These are phyloP conservation scores for Aphelinus certus DNA, from an alignment of 1,140 invertebrate species.

Conservation along the genomic window DNA sequence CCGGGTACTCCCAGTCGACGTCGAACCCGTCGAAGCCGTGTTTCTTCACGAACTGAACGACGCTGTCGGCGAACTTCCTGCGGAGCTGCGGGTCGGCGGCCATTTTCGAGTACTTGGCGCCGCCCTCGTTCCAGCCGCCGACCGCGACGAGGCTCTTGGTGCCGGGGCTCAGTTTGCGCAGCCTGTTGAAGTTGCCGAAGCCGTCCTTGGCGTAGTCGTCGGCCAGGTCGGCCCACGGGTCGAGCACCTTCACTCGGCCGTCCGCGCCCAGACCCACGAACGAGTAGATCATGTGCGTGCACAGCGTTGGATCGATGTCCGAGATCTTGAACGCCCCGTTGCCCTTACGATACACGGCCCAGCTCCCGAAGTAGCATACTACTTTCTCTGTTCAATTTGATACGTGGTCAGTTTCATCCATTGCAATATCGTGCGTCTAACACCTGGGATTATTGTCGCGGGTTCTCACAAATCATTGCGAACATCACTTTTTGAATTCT, in stretches of 20 bases:
- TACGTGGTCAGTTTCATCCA: too few species aligned
- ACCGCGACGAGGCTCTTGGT: slow-evolving; percentile 77
- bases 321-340: slow-evolving; percentile 70
- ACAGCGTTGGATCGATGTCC: slow-evolving; percentile 75
- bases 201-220: slow-evolving; percentile 50
- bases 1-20: slow-evolving; percentile 65
- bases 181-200: slow-evolving; percentile 63
- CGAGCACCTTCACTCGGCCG: slow-evolving; percentile 58
- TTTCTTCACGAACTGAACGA: slow-evolving; percentile 44
- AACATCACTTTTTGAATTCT: too few species aligned
- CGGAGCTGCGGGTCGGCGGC: slow-evolving; percentile 38
- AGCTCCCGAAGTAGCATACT: slow-evolving; percentile 79
- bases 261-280: slow-evolving; percentile 72
- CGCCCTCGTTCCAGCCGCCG: slow-evolving; percentile 83
- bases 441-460: too few species aligned
- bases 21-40: slow-evolving; percentile 61
- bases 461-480: too few species aligned
- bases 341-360: slow-evolving; percentile 75
- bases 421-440: too few species aligned
- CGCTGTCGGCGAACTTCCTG: slow-evolving; percentile 51
- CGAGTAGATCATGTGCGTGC: slow-evolving; percentile 79
- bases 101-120: slow-evolving; percentile 70
- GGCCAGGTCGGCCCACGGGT: slow-evolving; percentile 38
- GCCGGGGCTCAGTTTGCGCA: slow-evolving; percentile 72
- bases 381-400: slow-evolving; percentile 21